Percentiles rank a stretch among this genome's conserved stretches.
phyloP scores from a whole-genome alignment of 2,797 vertebrate species.

The Coracias cyanogaster region DNA sequence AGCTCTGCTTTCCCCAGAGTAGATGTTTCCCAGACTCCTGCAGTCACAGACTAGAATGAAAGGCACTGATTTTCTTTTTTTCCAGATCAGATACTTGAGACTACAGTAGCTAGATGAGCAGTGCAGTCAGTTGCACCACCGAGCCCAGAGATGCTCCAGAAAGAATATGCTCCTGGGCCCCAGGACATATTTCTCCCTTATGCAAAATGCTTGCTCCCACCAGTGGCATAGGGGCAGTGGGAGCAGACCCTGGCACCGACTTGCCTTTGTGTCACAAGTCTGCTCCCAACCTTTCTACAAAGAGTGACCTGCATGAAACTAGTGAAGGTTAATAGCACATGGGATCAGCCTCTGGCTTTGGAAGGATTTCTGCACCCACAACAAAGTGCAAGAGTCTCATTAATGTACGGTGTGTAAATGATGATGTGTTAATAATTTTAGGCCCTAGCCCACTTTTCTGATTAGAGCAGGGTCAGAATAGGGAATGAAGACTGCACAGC shows the following conservation, averaged over 20 bases:
- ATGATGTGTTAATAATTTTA: constrained; percentile 9
- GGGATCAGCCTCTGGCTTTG: neutral
- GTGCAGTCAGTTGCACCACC: neutral
- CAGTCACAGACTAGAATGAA: neutral
- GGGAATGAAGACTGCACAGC: neutral
- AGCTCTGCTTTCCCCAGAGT: neutral
- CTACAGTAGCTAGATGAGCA: neutral
- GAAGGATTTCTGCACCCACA: constrained; percentile 45
- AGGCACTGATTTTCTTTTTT: neutral
- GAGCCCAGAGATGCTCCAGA: neutral
- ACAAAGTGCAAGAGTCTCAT: neutral
- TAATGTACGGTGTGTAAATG: constrained; percentile 26
- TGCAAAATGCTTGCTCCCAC: neutral
- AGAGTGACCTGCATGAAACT: neutral
- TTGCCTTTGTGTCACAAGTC: neutral
- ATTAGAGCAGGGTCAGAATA: neutral
- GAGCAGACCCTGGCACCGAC: neutral
- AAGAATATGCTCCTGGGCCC: neutral
- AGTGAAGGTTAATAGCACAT: neutral
- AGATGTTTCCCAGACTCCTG: neutral
- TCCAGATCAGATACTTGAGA: neutral
- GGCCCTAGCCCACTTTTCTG: neutral
- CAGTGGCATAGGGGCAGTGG: no score
- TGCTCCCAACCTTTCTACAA: neutral
- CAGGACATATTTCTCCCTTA: neutral